phyloP scores from a whole-genome alignment of 1,140 invertebrate species.

The Drosophila repletoides region DNA sequence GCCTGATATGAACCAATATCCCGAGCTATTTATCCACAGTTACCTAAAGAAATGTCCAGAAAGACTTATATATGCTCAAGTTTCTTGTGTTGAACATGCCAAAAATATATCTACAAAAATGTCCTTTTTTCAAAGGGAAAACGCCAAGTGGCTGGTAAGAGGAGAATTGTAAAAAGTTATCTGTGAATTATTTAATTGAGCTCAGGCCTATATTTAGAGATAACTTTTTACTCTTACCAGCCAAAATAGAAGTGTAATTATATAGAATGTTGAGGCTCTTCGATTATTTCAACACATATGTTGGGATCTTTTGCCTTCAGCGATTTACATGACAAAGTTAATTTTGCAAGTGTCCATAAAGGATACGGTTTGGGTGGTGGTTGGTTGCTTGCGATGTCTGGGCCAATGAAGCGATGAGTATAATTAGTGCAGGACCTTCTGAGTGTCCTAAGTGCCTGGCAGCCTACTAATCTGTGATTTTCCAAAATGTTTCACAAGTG shows the following conservation, averaged over 20 bases:
- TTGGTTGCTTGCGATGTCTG: constrained; percentile 6
- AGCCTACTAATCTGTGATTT: constrained; percentile 79
- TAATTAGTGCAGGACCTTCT: constrained; percentile 52
- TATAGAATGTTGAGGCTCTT: background rate
- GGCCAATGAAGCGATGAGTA: constrained; percentile 59
- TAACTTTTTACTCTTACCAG: background rate
- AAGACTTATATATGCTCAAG: too few relatives aligned
- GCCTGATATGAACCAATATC: too few relatives aligned
- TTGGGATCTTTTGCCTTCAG: background rate
- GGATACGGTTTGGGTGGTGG: background rate
- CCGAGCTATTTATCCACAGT: too few relatives aligned
- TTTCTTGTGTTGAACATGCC: too few relatives aligned
- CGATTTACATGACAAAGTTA: constrained; percentile 62
- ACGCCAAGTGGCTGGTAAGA: too few relatives aligned
- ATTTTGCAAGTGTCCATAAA: background rate
- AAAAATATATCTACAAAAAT: too few relatives aligned
- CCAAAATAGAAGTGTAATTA: constrained; percentile 17
- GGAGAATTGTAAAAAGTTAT: background rate
- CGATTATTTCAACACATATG: background rate
- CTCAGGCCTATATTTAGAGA: constrained; percentile 16
- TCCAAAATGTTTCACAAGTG: constrained; percentile 82
- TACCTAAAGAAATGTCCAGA: too few relatives aligned
- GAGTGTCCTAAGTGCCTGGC: constrained; percentile 2
- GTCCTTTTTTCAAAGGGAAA: too few relatives aligned
- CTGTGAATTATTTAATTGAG: background rate